Percentiles rank a stretch among this genome's conserved stretches.
phyloP scores from a whole-genome alignment of 2,113 vertebrate species.

The Mustela lutreola region DNA sequence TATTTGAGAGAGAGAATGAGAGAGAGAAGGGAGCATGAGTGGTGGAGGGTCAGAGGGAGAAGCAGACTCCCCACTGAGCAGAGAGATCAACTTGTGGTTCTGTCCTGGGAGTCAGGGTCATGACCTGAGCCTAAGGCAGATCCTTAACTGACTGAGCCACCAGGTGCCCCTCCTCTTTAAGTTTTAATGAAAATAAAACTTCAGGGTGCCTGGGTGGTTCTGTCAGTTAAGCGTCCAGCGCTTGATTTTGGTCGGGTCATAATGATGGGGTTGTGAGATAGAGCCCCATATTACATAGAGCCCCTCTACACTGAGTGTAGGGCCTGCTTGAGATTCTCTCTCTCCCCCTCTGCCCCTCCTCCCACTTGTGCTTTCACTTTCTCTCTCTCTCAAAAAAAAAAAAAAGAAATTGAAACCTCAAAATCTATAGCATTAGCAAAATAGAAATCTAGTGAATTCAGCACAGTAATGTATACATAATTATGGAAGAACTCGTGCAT shows the following conservation, averaged over 20 bases:
- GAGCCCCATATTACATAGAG: not conserved
- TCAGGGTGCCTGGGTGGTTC: not conserved
- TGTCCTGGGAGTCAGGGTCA: no score
- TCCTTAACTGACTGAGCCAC: no score
- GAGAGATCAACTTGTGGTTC: no score
- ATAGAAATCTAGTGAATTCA: not conserved
- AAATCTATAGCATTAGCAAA: constrained; percentile 40
- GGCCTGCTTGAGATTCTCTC: not conserved
- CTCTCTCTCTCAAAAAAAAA: not conserved
- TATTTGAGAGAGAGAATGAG: no score
- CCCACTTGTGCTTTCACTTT: not conserved
- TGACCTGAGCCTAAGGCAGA: no score
- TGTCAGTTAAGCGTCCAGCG: not conserved
- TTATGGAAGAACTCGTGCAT: not conserved
- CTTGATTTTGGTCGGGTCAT: not conserved
- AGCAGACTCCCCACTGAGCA: no score
- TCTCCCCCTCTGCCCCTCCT: not conserved
- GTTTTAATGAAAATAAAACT: constrained; percentile 21
- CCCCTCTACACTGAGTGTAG: not conserved
- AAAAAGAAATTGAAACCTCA: not conserved
- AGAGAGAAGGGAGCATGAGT: no score
- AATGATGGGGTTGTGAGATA: not conserved
- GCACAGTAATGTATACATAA: constrained; percentile 15
- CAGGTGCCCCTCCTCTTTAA: not conserved
- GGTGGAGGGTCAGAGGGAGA: no score